Conservation (phyloP, 2,113 vertebrate genomes). For the Myrmecophaga tridactyla region DNA sequence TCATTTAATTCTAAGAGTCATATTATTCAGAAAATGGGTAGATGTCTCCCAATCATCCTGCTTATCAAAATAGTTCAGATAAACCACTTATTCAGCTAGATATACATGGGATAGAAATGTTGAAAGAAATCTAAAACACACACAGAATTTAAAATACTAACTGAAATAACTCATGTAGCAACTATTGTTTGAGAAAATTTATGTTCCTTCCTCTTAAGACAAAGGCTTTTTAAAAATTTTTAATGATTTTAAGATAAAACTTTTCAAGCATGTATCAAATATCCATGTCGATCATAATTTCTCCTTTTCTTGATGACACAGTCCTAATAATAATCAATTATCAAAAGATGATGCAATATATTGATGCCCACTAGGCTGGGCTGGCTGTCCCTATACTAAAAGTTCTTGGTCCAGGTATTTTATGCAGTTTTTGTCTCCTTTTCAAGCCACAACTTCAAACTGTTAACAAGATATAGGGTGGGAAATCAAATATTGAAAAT, state of each 20-base stretch:
- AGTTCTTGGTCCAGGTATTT: background rate
- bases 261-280: constrained; percentile 38
- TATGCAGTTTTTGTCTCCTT: background rate
- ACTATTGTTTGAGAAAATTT: too few species aligned
- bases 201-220: too few species aligned
- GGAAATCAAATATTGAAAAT: constrained; percentile 22
- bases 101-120: too few species aligned
- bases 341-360: background rate
- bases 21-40: too few species aligned
- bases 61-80: too few species aligned
- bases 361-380: background rate
- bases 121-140: too few species aligned
- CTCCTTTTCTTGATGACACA: constrained; percentile 32
- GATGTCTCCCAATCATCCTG: too few species aligned
- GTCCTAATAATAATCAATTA: background rate
- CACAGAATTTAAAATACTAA: too few species aligned
- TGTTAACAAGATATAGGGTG: background rate
- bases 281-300: background rate
- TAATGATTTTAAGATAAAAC: constrained; percentile 33
- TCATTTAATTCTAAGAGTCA: too few species aligned
- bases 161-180: too few species aligned
- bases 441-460: background rate
- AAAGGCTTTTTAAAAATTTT: constrained; percentile 18
- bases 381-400: background rate
- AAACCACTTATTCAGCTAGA: too few species aligned